A percentile compares a stretch with the other conserved stretches of the same genome.
phyloP scores from a whole-genome alignment of 2,888 invertebrate species.

The Drosophila helvetica region DNA sequence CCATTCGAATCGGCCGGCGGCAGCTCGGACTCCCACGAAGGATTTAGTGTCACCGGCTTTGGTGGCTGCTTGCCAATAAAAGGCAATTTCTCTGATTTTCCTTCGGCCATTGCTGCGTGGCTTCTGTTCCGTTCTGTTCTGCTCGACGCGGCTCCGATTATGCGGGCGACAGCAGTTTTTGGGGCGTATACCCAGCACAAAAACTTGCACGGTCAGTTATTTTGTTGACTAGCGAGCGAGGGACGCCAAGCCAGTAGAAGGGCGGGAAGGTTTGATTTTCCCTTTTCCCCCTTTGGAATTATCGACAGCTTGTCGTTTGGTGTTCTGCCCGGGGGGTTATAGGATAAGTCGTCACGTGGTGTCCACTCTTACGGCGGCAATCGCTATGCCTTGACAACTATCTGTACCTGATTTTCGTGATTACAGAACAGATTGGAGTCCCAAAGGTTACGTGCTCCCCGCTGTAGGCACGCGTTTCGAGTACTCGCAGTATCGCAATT shows the following conservation, averaged over 20 bases:
- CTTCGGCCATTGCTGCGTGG: slow-evolving; percentile 26
- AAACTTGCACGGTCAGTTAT: slow-evolving; percentile 49
- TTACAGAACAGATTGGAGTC: slow-evolving; percentile 32
- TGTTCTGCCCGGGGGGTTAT: slow-evolving; percentile 7
- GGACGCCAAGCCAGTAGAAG: slow-evolving; percentile 36
- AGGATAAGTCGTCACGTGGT: slow-evolving; percentile 15
- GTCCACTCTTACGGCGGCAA: neutral
- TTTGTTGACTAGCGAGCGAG: slow-evolving; percentile 5
- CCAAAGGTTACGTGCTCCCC: slow-evolving; percentile 18
- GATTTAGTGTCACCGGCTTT: slow-evolving; percentile 92
- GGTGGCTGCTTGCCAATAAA: slow-evolving; percentile 83
- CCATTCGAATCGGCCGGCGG: slow-evolving; percentile 84
- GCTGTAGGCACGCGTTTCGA: slow-evolving; percentile 44
- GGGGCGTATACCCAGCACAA: slow-evolving; percentile 35
- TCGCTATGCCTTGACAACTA: slow-evolving; percentile 11
- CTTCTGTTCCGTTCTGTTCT: slow-evolving; percentile 11
- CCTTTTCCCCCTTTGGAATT: neutral
- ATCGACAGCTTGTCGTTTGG: neutral
- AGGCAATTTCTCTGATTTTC: slow-evolving; percentile 85
- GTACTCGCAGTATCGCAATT: slow-evolving; percentile 38
- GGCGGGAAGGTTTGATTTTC: slow-evolving; percentile 45
- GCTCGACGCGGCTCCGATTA: slow-evolving; percentile 8
- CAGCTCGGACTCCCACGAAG: slow-evolving; percentile 94
- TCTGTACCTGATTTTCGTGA: slow-evolving; percentile 26
- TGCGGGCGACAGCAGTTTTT: slow-evolving; percentile 47